Percentiles rank a stretch among this genome's conserved stretches.
Evolutionary conservation across 1,140 invertebrate genomes (phyloP).

Genomic region (Tetramorium simillimum): DNA sequence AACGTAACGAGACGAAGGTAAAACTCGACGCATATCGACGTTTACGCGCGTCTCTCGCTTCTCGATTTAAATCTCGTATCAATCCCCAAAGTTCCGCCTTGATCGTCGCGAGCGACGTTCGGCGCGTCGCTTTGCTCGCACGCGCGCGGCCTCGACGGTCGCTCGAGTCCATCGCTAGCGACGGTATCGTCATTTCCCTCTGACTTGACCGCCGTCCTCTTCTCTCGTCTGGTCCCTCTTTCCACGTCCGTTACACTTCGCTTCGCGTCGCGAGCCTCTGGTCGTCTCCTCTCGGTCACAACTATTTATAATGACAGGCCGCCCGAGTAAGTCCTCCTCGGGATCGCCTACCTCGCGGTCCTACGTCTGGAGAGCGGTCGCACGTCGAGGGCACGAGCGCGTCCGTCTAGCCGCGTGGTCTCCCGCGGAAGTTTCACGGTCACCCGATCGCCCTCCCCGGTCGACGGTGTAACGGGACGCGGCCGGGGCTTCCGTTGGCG

Average conservation of each 20-base stretch:
- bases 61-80: background rate
- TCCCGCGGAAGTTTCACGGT: background rate
- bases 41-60: too few relatives aligned
- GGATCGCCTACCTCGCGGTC: conserved; percentile 8
- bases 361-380: conserved; percentile 29
- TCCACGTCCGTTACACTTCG: conserved; percentile 10
- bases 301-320: conserved; percentile 73
- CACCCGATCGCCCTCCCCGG: background rate
- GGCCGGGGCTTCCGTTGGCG: background rate
- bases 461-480: background rate
- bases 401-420: background rate
- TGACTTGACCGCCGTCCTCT: conserved; percentile 28
- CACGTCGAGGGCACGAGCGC: background rate
- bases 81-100: background rate
- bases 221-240: conserved; percentile 9
- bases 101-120: background rate
- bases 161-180: conserved; percentile 43
- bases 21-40: background rate
- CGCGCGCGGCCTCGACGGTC: background rate
- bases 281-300: conserved; percentile 35
- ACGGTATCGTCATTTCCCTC: conserved; percentile 45
- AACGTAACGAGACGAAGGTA: background rate
- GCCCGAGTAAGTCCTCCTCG: conserved; percentile 35
- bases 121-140: background rate
- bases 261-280: conserved; percentile 32